Evolutionary conservation across 2,888 invertebrate genomes (phyloP).

Genomic region (Argyresthia goedartella): DNA sequence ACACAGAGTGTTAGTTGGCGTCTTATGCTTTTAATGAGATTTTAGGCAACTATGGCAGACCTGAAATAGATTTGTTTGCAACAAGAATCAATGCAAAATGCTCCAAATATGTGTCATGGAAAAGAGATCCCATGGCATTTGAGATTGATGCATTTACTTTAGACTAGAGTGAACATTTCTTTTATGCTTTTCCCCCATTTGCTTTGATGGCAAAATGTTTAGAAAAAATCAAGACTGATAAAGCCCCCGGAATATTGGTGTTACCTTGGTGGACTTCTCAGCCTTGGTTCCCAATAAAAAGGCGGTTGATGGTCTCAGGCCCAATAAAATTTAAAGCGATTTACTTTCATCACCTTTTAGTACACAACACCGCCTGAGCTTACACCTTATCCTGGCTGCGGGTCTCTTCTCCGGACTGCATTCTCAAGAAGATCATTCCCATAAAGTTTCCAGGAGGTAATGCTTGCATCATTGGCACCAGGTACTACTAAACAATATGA

Average conservation of each 20-base stretch:
- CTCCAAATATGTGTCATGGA: no score
- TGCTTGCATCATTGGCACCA: constrained; percentile 10
- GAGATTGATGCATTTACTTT: no score
- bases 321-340: constrained; percentile 5
- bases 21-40: neutral
- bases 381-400: constrained; percentile 1
- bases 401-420: no score
- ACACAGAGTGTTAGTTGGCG: constrained; percentile 6
- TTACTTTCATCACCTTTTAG: constrained; percentile 11
- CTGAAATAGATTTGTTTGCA: constrained; percentile 2
- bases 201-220: no score
- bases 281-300: no score
- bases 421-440: constrained; percentile 5
- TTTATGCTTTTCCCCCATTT: no score
- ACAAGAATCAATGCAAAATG: neutral
- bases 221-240: no score
- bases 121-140: no score
- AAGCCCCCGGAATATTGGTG: no score
- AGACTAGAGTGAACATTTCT: no score
- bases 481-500: constrained; percentile 2
- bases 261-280: no score
- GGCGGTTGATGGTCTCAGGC: neutral
- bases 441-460: constrained; percentile 6
- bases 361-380: constrained; percentile 10
- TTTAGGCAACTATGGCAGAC: no score